Conservation (phyloP, 2,888 invertebrate species). For the Drosophila cognata region DNA sequence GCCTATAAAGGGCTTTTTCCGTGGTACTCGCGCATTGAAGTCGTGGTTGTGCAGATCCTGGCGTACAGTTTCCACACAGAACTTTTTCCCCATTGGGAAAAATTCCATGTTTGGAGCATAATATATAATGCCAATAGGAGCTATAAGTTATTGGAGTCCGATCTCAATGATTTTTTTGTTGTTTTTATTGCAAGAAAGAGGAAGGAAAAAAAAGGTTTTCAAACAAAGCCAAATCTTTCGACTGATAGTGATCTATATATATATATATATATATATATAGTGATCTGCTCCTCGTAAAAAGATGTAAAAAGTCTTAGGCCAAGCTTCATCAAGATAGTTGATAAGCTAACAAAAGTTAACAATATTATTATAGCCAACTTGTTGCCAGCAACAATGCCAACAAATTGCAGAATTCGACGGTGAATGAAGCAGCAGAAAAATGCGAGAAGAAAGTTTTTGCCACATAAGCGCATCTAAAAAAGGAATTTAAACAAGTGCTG, state of each 20-base stretch:
- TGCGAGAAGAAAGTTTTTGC: conserved; percentile 33
- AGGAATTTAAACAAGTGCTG: conserved; percentile 30
- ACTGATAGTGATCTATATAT: not conserved
- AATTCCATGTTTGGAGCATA: not conserved
- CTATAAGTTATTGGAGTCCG: not conserved
- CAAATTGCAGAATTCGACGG: not conserved
- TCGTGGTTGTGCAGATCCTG: no score
- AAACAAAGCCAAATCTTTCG: not conserved
- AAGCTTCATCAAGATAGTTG: not conserved
- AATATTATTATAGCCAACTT: not conserved
- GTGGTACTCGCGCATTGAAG: no score
- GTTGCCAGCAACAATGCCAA: not conserved
- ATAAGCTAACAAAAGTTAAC: not conserved
- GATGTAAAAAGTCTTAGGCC: not conserved
- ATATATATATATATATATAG: not conserved
- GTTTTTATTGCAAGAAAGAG: no score
- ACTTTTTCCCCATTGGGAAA: no score
- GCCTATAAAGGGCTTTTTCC: no score
- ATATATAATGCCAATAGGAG: not conserved
- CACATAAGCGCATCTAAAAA: conserved; percentile 71
- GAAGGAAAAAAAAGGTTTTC: not conserved
- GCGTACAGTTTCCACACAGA: no score
- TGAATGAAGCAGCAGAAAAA: conserved; percentile 32
- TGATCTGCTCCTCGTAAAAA: not conserved
- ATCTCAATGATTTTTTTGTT: not conserved